Evolutionary conservation across 2,888 invertebrate species (phyloP).

Genomic region (Drosophila incognita): DNA sequence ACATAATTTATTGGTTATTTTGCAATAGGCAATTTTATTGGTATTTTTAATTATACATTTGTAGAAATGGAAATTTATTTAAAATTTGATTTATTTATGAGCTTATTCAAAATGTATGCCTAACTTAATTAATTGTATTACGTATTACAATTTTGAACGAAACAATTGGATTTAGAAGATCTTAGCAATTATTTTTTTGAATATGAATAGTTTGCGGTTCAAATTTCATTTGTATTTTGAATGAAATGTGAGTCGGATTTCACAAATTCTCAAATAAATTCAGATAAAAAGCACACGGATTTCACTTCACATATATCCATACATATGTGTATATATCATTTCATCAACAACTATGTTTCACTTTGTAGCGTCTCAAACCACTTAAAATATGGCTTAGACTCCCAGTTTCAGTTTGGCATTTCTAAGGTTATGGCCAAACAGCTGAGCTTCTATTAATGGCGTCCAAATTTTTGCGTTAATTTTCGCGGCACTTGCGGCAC

Average conservation of each 20-base stretch:
- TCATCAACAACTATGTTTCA: background rate
- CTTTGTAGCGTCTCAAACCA: slow-evolving; percentile 8
- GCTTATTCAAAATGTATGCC: background rate
- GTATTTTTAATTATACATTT: background rate
- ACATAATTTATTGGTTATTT: background rate
- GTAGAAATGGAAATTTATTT: background rate
- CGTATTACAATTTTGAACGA: background rate
- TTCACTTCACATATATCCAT: background rate
- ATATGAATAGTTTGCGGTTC: background rate
- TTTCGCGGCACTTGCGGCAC: slow-evolving; percentile 78
- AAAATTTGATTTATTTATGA: background rate
- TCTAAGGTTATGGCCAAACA: slow-evolving; percentile 37
- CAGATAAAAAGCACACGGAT: background rate
- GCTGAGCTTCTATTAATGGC: slow-evolving; percentile 66
- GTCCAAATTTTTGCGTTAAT: slow-evolving; percentile 71
- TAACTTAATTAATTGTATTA: too few species aligned
- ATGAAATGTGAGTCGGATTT: background rate
- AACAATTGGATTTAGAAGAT: background rate
- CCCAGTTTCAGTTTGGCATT: slow-evolving; percentile 3
- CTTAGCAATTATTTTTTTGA: background rate
- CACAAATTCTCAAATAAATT: background rate
- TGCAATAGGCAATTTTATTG: background rate
- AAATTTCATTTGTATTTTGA: background rate
- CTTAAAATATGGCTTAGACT: slow-evolving; percentile 11
- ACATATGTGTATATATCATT: background rate